Evolutionary conservation across 2,797 vertebrate genomes (phyloP), one percentile per base, ranked within the genome.

Genomic region (Bryconaethiops microstoma): DNA sequence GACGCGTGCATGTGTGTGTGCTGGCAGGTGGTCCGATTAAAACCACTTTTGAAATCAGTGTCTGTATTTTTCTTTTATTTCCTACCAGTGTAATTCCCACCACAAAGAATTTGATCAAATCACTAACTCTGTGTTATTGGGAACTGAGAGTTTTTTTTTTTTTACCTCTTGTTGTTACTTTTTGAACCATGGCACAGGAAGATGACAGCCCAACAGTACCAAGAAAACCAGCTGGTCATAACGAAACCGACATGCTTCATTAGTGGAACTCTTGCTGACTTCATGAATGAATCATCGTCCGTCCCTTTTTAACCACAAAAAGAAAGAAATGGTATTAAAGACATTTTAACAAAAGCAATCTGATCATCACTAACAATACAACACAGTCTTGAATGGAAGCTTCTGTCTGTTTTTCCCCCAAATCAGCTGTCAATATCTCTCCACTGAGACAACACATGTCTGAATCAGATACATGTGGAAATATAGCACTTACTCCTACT

Each of bases 401-500:
- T 39, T 29, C 23, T 23, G 68, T 16, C 9, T 14, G 67, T 50
- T 52, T 70, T 70, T 29, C 21, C 21, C 0, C 12, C 14, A 70
- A 25, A 70, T 52, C 21, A 29, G 45, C 5, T n/a, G 65, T 52
- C 23, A 1, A 5, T 1, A 4, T 14, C 23, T 63, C 13, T 48
- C n/a, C 45, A 4, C 45, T 13, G 42, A 10, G 19, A 68, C 7
- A 21, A 16, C 9, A 67, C 23, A 16, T 14, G n/a, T 68, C 19
- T 68, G 35, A 50, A 14, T 21, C n/a, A 69, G 42, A 23, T 68
- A 45, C 21, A 50, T 70, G 13, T 52, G 17, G 13, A 7, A 52
- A 70, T 4, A 50, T 23, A 69, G 84, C 90, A 88, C 88, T 89
- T 83, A 85, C 89, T 90, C 88, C 78, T 92, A 80, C 79, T 80